Percentiles rank a stretch among this genome's conserved stretches.
phyloP scores from a whole-genome alignment of 2,888 invertebrate species.

The Rhaphigaster nebulosa region DNA sequence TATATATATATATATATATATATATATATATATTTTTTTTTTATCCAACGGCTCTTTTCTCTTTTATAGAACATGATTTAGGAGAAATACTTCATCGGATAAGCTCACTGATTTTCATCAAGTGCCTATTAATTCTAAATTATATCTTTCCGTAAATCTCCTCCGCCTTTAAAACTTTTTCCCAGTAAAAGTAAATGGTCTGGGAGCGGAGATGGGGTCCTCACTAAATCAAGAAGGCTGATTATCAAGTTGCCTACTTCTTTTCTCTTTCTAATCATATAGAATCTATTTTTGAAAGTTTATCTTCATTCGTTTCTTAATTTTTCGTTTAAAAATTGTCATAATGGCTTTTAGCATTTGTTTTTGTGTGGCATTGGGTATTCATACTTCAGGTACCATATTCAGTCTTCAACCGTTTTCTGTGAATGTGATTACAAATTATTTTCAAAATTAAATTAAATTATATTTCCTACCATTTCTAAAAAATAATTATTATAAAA shows the following conservation, averaged over 20 bases:
- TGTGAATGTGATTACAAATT: too few species aligned
- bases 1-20: too few species aligned
- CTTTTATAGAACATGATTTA: not conserved
- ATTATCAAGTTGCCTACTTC: not conserved
- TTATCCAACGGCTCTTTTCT: not conserved
- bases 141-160: not conserved
- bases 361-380: too few species aligned
- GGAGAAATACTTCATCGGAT: not conserved
- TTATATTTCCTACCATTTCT: too few species aligned
- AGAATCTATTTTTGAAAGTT: too few species aligned
- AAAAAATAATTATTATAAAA: too few species aligned
- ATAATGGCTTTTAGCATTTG: not conserved
- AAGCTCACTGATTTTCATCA: not conserved
- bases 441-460: too few species aligned
- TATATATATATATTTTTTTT: too few species aligned
- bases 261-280: not conserved
- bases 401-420: too few species aligned
- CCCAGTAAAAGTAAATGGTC: not conserved
- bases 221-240: conserved; percentile 2
- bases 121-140: not conserved
- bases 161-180: not conserved
- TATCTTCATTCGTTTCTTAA: too few species aligned
- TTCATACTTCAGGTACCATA: too few species aligned
- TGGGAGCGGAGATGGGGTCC: not conserved
- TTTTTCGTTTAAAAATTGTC: too few species aligned